Evolutionary conservation across 2,113 vertebrate species (phyloP).

Genomic region (Lepus timidus): DNA sequence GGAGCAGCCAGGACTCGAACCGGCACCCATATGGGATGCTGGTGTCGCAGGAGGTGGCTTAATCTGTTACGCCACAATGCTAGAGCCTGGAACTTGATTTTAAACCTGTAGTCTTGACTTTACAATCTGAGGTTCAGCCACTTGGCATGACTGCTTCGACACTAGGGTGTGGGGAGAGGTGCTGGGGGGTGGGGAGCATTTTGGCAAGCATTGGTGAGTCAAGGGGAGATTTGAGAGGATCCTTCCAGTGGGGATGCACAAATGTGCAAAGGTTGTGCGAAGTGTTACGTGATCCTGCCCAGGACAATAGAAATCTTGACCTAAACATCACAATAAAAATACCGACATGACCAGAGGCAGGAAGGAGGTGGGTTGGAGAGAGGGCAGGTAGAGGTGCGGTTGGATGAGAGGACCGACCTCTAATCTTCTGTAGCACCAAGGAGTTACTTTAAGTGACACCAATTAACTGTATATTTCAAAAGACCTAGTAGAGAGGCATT

Average conservation of each 20-base stretch:
- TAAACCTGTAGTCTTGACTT: background rate
- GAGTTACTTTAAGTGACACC: background rate
- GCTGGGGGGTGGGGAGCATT: fast-evolving
- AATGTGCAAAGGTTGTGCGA: background rate
- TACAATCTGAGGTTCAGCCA: too few relatives aligned
- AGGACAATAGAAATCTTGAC: background rate
- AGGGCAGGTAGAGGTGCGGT: fast-evolving
- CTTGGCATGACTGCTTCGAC: background rate
- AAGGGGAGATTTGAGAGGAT: background rate
- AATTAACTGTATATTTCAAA: background rate
- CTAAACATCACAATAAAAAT: background rate
- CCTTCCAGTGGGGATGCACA: background rate
- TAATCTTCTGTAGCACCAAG: background rate
- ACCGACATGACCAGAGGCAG: background rate
- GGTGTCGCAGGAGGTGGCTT: too few relatives aligned
- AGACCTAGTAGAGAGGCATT: too few relatives aligned
- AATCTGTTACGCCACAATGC: too few relatives aligned
- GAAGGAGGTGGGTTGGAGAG: background rate
- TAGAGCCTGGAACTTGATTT: background rate
- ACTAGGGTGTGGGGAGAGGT: background rate
- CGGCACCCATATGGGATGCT: too few relatives aligned
- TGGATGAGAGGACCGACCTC: background rate
- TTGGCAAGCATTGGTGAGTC: background rate
- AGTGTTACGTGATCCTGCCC: background rate
- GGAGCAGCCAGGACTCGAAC: too few relatives aligned